Conservation (phyloP, 2,797 vertebrate species). For the Hephaestus fuliginosus region DNA sequence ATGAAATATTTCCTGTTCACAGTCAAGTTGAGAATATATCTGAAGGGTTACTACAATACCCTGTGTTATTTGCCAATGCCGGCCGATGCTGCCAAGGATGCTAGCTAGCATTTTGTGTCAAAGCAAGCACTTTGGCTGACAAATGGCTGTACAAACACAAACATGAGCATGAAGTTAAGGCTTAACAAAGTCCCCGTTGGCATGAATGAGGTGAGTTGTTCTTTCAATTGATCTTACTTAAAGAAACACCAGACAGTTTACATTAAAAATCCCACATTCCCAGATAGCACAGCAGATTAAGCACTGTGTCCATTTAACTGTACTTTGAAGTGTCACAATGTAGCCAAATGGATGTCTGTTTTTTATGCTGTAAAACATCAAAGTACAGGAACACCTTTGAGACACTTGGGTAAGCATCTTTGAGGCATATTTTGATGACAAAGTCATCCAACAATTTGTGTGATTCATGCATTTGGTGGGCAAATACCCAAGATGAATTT, state of each 20-base stretch:
- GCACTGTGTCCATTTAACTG: not conserved
- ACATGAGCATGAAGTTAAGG: slow-evolving; percentile 18
- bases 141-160: slow-evolving; percentile 30
- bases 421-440: slow-evolving; percentile 12
- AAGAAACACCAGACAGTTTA: not conserved
- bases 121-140: slow-evolving; percentile 20
- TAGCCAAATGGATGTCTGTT: not conserved
- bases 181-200: slow-evolving; percentile 31
- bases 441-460: slow-evolving; percentile 17
- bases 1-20: not conserved
- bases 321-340: not conserved
- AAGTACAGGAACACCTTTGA: not conserved
- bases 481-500: not conserved
- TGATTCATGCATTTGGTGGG: not conserved
- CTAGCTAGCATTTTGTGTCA: slow-evolving; percentile 19
- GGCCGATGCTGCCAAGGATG: slow-evolving; percentile 31
- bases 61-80: slow-evolving; percentile 30
- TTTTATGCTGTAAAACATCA: not conserved
- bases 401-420: not conserved
- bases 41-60: slow-evolving; percentile 37
- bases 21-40: slow-evolving; percentile 7
- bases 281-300: not conserved
- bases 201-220: not conserved
- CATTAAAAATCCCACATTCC: not conserved
- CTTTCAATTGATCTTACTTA: slow-evolving; percentile 20